Base-by-base conservation (phyloP, 2,888 invertebrate genomes). In the Omphaloscelis lunosa region DNA sequence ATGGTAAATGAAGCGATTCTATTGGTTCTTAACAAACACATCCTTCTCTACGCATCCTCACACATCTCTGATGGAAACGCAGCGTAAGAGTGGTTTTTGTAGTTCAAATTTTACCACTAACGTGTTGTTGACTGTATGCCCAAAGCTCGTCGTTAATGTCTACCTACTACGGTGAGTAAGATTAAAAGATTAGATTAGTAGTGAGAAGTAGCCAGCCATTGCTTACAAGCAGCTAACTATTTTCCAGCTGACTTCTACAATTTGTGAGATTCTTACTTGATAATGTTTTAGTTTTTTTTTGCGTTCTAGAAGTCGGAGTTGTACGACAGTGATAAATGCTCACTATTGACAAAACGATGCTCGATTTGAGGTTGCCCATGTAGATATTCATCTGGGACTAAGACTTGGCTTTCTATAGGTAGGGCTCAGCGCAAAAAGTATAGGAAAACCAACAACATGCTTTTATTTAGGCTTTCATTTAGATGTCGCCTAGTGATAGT, bases 171-270 rank as follows among this genome's bases (percentile, higher is more conserved):
- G 11, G 41, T 69, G 45, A 66, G 23, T 39, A 53, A 80, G 82
- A 80, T 80, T 67, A 34, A 67, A 76, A n/a, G 45, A 45, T 66
- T 5, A 61, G 75, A 80, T 81, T 41, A 41, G 17, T 23, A 11
- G 29, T 80, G 39, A 80, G n/a, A 48, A 80, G 48, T 75, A 56
- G 69, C 29, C 17, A 48, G 53, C 53, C 62, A 68, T 81, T 48
- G 53, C 69, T 75, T 61, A 69, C 68, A 48, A 39, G 48, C 15
- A 51, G 27, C 58, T 48, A 79, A 45, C 58, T 80, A 80, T 69
- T 74, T 65, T 74, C 34, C 20, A 65, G 41, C 79, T 53, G 75
- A 63, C 75, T 45, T 23, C 34, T 66, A 56, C 53, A 80, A 81
- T 75, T 80, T 70, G 53, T 48, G 23, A 66, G 75, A 66, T 81